Evolutionary conservation across 2,888 invertebrate species (phyloP), one percentile per base, ranked within the genome.

Genomic region (Lasiommata megera): DNA sequence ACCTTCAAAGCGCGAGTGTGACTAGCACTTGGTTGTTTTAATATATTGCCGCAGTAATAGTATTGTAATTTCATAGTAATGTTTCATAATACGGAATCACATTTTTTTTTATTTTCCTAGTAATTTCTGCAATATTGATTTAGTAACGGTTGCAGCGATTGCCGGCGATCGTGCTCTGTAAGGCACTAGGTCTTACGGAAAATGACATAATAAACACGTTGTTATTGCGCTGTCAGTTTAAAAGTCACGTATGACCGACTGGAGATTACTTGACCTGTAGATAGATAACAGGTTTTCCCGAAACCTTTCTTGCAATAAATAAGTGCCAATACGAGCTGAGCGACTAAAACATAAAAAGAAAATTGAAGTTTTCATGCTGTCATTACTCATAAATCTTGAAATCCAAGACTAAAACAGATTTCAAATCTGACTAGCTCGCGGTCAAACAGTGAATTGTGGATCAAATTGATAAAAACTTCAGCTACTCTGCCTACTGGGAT

Each of bases 181-280:
- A 62, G 58, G 54, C 40, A 64, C 31, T 58, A 31, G 56, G 55
- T 12, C 36, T 48, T 52, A 44, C 47, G 43, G 46, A 60, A 54
- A 56, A 36, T 54, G 47, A 62, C 56, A 60, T 62, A 60, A 54
- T 29, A 17, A 12, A 41, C 29, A 48, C 44, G 47, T 37, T 18
- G 36, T 51, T 47, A 61, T 53, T 40, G 23, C 18, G 7, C 38
- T 47, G 59, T 55, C 50, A 6, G 48, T 38, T 41, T 38, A 53
- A 50, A 44, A 12, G 55, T 61, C 59, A 63, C 63, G 61, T 61
- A 31, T 17, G 31, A 17, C 31, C 11, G 16, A 46, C 8, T 6
- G 31, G 31, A 31, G 29, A 46, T 44, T 12, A n/a, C 12, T 23
- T 7, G 23, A 6, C 12, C n/a, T 31, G 16, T 16, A 14, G 31